Evolutionary conservation across 2,888 invertebrate genomes (phyloP).

Genomic region (Emmelina monodactyla): DNA sequence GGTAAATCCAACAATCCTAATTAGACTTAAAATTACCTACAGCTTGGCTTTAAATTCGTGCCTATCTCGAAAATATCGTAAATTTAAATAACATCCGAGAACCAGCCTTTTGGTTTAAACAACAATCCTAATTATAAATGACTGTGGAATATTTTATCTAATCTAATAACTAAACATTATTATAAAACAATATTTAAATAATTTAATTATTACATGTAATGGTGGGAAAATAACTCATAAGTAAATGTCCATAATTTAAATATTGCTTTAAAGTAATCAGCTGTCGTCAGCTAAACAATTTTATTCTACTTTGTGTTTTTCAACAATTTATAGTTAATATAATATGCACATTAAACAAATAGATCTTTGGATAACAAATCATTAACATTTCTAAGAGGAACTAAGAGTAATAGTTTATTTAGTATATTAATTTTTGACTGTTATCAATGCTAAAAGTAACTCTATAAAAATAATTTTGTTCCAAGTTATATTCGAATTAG

Average conservation of each 20-base stretch:
- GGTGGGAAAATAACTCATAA: slow-evolving; percentile 54
- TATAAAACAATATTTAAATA: slow-evolving; percentile 58
- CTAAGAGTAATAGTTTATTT: slow-evolving; percentile 39
- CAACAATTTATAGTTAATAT: slow-evolving; percentile 52
- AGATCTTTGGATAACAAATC: slow-evolving; percentile 61
- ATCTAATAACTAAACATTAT: slow-evolving; percentile 50
- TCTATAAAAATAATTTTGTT: slow-evolving; percentile 6
- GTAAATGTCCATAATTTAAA: slow-evolving; percentile 48
- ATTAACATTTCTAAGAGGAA: slow-evolving; percentile 63
- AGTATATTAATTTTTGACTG: slow-evolving; percentile 22
- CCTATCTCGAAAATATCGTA: slow-evolving; percentile 55
- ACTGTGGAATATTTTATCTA: slow-evolving; percentile 61
- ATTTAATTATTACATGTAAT: slow-evolving; percentile 44
- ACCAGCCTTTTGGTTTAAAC: slow-evolving; percentile 62
- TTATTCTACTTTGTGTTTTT: slow-evolving; percentile 36
- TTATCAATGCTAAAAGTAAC: too few species aligned
- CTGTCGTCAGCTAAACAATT: slow-evolving; percentile 21
- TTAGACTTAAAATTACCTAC: slow-evolving; percentile 57
- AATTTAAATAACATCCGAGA: slow-evolving; percentile 58
- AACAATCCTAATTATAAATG: slow-evolving; percentile 49
- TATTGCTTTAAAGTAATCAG: slow-evolving; percentile 49
- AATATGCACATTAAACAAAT: slow-evolving; percentile 35
- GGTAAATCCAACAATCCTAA: slow-evolving; percentile 62
- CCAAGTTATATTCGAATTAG: slow-evolving; percentile 20
- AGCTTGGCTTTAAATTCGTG: slow-evolving; percentile 65